phyloP scores from a whole-genome alignment of 2,797 vertebrate genomes.

The Platalea minor region DNA sequence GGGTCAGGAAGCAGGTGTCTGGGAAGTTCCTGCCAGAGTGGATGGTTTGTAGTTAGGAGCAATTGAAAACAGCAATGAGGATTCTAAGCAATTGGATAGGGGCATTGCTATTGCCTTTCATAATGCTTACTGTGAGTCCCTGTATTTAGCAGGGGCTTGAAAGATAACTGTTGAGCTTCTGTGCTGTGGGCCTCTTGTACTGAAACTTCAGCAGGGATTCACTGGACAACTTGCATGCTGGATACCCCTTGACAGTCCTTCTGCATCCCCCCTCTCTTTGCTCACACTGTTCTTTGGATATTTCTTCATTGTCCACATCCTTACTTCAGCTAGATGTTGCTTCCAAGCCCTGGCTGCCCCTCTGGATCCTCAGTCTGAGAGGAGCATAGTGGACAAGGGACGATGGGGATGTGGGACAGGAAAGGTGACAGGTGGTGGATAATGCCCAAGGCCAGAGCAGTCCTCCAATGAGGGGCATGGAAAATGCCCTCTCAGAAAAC shows the following conservation, averaged over 20 bases:
- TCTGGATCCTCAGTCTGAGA: neutral
- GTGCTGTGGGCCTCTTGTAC: neutral
- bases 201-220: neutral
- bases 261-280: neutral
- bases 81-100: neutral
- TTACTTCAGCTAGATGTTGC: neutral
- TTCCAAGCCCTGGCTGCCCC: neutral
- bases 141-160: neutral
- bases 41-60: neutral
- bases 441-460: neutral
- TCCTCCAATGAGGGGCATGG: accelerated
- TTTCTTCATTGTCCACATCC: neutral
- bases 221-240: neutral
- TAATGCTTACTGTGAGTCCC: neutral
- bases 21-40: neutral
- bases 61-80: neutral
- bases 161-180: neutral
- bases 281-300: neutral
- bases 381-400: neutral
- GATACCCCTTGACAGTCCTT: neutral
- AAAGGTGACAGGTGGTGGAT: neutral
- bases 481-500: neutral
- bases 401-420: neutral
- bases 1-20: slow-evolving; percentile 48
- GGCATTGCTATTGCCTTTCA: neutral